phyloP scores from a whole-genome alignment of 2,797 vertebrate genomes.

The Distichodus sexfasciatus region DNA sequence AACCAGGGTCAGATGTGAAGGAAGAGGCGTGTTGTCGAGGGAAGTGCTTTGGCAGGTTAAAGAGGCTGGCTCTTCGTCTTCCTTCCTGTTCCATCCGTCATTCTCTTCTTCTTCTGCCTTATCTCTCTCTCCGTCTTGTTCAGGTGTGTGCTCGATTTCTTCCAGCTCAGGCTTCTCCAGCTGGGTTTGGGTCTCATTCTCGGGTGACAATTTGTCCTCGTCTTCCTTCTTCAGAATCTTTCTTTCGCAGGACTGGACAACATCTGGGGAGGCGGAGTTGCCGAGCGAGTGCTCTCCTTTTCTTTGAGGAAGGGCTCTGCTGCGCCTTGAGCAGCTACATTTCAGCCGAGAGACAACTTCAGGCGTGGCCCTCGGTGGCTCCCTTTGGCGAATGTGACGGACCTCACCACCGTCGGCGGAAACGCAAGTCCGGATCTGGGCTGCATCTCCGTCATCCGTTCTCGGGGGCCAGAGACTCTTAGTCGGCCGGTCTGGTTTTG shows the following conservation, averaged over 20 bases:
- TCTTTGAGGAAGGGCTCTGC: conserved; percentile 86
- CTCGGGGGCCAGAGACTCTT: conserved; percentile 92
- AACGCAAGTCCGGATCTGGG: background rate
- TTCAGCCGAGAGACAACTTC: conserved; percentile 69
- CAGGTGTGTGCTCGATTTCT: too few species aligned
- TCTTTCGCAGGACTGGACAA: conserved; percentile 55
- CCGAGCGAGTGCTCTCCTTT: conserved; percentile 75
- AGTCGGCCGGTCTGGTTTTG: conserved; percentile 85
- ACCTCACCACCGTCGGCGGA: conserved; percentile 57
- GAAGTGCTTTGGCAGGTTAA: conserved; percentile 58
- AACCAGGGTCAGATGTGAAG: conserved; percentile 43
- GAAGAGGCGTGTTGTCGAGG: conserved; percentile 63
- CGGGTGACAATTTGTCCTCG: too few species aligned
- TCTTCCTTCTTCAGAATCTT: conserved; percentile 46
- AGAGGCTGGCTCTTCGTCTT: conserved; percentile 43
- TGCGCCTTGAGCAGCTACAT: conserved; percentile 77
- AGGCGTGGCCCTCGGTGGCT: conserved; percentile 79
- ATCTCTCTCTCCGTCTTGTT: conserved; percentile 44
- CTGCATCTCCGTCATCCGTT: conserved; percentile 61
- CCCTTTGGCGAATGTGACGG: conserved; percentile 71
- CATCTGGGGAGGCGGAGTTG: background rate
- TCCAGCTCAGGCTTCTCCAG: too few species aligned
- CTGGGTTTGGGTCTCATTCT: too few species aligned
- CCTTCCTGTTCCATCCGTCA: conserved; percentile 46
- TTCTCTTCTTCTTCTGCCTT: conserved; percentile 8